Evolutionary conservation across 2,113 vertebrate genomes (phyloP).

Genomic region (Ictalurus furcatus): DNA sequence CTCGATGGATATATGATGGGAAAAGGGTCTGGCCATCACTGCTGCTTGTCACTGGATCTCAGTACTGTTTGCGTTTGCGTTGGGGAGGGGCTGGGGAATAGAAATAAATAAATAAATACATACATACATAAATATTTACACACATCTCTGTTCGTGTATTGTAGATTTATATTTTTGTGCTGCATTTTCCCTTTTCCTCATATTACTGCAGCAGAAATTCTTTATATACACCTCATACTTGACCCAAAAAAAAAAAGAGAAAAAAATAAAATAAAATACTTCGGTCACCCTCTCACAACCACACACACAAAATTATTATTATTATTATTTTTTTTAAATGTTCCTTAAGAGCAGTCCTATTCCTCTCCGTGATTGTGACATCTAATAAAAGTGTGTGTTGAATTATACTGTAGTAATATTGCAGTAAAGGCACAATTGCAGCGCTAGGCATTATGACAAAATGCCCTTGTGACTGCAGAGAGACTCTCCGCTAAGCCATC

Average conservation of each 20-base stretch:
- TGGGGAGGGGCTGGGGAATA: no score
- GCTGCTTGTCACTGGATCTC: conserved; percentile 40
- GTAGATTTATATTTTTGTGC: background rate
- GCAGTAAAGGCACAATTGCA: background rate
- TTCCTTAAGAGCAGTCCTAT: conserved; percentile 37
- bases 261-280: background rate
- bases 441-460: conserved; percentile 12
- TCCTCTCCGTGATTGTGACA: conserved; percentile 6
- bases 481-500: conserved; percentile 2
- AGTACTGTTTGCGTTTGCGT: background rate
- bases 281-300: conserved; percentile 25
- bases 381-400: conserved; percentile 20
- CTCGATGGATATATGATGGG: conserved; percentile 52
- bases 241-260: background rate
- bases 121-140: no score
- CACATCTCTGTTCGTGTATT: background rate
- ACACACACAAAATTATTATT: background rate
- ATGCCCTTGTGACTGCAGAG: conserved; percentile 10
- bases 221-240: background rate
- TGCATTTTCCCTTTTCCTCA: background rate
- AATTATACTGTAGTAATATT: conserved; percentile 19
- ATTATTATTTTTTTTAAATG: conserved; percentile 6
- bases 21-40: conserved; percentile 36
- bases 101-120: no score
- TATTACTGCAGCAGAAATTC: background rate